phyloP scores from a whole-genome alignment of 2,888 invertebrate genomes.

The Caenorhabditis sinica region DNA sequence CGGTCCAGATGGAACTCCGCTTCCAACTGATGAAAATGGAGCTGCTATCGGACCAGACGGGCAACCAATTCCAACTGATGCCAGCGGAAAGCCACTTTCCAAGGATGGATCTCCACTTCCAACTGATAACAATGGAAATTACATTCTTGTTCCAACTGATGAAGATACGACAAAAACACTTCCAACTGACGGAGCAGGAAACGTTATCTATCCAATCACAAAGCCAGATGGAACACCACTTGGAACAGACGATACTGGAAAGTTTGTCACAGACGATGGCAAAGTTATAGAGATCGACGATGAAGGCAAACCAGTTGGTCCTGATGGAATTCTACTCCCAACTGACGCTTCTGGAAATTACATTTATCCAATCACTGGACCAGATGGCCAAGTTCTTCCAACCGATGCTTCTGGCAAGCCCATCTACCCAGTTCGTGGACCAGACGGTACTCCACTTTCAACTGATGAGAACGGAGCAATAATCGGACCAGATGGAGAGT shows the following conservation, averaged over 20 bases:
- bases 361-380: neutral
- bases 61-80: slow-evolving; percentile 58
- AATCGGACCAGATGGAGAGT: slow-evolving; percentile 60
- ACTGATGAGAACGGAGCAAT: slow-evolving; percentile 66
- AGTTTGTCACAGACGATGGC: neutral
- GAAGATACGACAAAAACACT: slow-evolving; percentile 13
- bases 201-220: slow-evolving; percentile 60
- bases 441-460: slow-evolving; percentile 66
- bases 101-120: slow-evolving; percentile 67
- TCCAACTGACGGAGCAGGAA: slow-evolving; percentile 59
- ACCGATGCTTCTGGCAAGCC: slow-evolving; percentile 35
- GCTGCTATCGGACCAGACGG: slow-evolving; percentile 41
- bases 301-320: slow-evolving; percentile 47
- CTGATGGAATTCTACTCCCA: slow-evolving; percentile 9
- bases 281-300: slow-evolving; percentile 10
- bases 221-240: slow-evolving; percentile 53
- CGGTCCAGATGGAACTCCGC: slow-evolving; percentile 43
- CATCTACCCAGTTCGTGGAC: slow-evolving; percentile 58
- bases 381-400: slow-evolving; percentile 70
- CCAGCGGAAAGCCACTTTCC: slow-evolving; percentile 52
- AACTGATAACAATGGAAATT: slow-evolving; percentile 65
- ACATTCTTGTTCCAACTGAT: slow-evolving; percentile 41
- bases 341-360: neutral
- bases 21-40: slow-evolving; percentile 73
- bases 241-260: slow-evolving; percentile 6